Base-by-base conservation (phyloP, 92 coral and sea anemone species). In the Chrysogorgia sp. region DNA sequence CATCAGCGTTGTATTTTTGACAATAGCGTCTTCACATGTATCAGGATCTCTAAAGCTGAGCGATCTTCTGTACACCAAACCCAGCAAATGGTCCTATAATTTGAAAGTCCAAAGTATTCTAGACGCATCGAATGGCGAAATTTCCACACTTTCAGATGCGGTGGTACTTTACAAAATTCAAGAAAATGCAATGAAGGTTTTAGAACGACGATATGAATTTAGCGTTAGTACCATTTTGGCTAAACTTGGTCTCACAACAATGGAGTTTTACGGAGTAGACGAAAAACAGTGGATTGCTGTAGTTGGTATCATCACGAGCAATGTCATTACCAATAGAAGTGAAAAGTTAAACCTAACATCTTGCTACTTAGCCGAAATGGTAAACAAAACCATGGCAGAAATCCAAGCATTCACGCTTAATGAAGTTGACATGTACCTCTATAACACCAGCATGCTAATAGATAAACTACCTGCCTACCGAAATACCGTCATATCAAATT, bases 321-420 rank as follows among this genome's bases (percentile, higher is more conserved):
- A 71, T 0, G 63, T 71, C 10, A 1, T 71, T 9, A 30, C 48
- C 2, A 17, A 10, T 28, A 25, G 77, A 71, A 8, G 6, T 12
- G 63, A 13, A 17, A n/a, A 13, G 30, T 32, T 71, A 33, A 71
- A 71, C 43, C 41, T 71, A 34, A 71, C 77, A 13, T 29, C 22
- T 30, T 71, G 77, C 50, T 71, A 71, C 56, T 33, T 71, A 0
- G 77, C 77, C 10, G 62, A 71, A 19, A 71, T 71, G 77, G 28
- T 71, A 15, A 34, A 28, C 8, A 71, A 71, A 35, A 71, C 77
- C 10, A 22, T 19, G 60, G 22, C 19, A 5, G 57, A 71, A 52
- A 71, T 52, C 0, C 62, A 48, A 26, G 41, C 34, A n/a, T 71
- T 71, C 40, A 71, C 77, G 34, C 55, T 71, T 20, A 71, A 71